A percentile compares a stretch with the other conserved stretches of the same genome.
Conservation (phyloP, 2,888 invertebrate genomes). For the Petrolisthes cinctipes region DNA sequence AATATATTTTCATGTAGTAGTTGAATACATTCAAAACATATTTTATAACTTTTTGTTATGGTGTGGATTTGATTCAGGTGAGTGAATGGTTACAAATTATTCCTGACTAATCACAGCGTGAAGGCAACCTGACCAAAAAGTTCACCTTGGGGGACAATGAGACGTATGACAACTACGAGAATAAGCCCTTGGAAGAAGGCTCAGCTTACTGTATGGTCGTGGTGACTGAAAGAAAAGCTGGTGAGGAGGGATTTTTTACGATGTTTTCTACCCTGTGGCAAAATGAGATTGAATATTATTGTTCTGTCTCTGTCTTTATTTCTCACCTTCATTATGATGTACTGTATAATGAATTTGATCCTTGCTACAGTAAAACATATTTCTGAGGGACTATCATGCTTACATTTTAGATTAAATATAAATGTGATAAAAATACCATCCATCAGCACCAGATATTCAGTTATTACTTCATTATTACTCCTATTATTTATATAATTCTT, state of each 20-base stretch:
- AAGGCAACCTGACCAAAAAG: not conserved
- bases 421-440: too few relatives aligned
- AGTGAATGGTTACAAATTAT: not conserved
- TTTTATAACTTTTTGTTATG: too few relatives aligned
- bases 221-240: not conserved
- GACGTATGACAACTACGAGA: not conserved
- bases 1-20: too few relatives aligned
- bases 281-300: not conserved
- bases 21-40: too few relatives aligned
- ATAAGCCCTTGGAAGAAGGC: not conserved
- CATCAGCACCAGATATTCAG: too few relatives aligned
- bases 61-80: too few relatives aligned
- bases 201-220: not conserved
- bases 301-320: not conserved
- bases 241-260: not conserved
- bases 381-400: too few relatives aligned
- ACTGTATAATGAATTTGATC: too few relatives aligned
- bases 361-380: too few relatives aligned
- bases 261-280: not conserved
- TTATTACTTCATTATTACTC: too few relatives aligned
- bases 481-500: too few relatives aligned
- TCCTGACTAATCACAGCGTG: not conserved
- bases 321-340: slow-evolving; percentile 7
- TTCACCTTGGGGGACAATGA: not conserved
- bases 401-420: too few relatives aligned